These are phyloP conservation scores for Channa maculata DNA, from an alignment of 2,113 vertebrate genomes.

Conservation along the genomic window DNA sequence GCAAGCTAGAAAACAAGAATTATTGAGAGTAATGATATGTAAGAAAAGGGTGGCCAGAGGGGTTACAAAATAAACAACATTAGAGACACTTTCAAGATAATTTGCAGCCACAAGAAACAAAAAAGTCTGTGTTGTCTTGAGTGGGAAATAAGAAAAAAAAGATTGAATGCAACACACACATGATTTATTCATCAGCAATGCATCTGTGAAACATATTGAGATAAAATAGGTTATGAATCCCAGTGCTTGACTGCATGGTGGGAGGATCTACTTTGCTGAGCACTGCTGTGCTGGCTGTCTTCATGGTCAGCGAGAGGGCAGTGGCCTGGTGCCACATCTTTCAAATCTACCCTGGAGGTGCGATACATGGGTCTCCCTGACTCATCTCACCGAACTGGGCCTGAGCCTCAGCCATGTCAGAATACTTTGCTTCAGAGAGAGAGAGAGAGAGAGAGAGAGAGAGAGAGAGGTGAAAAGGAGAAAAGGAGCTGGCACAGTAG, in stretches of 20 bases:
- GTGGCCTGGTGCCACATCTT: slow-evolving; percentile 37
- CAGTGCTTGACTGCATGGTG: slow-evolving; percentile 1
- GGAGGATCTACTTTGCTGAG: slow-evolving; percentile 21
- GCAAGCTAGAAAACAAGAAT: too few species aligned
- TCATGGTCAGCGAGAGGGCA: slow-evolving; percentile 52
- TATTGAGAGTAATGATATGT: too few species aligned
- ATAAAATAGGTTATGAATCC: slow-evolving; percentile 3
- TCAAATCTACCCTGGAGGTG: slow-evolving; percentile 37
- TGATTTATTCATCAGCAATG: too few species aligned
- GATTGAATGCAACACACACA: too few species aligned
- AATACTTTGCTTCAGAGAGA: slow-evolving; percentile 14
- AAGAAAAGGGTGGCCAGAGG: too few species aligned
- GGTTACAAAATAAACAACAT: too few species aligned
- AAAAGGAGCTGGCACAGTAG: not conserved
- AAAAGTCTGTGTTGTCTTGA: too few species aligned
- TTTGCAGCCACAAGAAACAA: too few species aligned
- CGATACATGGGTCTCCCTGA: slow-evolving; percentile 38
- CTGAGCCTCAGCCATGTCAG: slow-evolving; percentile 46
- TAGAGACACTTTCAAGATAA: too few species aligned
- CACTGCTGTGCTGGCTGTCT: slow-evolving; percentile 33
- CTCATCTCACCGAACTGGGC: slow-evolving; percentile 49
- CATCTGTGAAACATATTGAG: not conserved
- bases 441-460: not conserved
- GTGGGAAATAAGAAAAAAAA: too few species aligned
- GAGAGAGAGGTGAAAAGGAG: slow-evolving; percentile 3